Percentiles rank a stretch among this genome's conserved stretches.
phyloP scores from a whole-genome alignment of 2,113 vertebrate genomes.

The Rhizomys pruinosus region DNA sequence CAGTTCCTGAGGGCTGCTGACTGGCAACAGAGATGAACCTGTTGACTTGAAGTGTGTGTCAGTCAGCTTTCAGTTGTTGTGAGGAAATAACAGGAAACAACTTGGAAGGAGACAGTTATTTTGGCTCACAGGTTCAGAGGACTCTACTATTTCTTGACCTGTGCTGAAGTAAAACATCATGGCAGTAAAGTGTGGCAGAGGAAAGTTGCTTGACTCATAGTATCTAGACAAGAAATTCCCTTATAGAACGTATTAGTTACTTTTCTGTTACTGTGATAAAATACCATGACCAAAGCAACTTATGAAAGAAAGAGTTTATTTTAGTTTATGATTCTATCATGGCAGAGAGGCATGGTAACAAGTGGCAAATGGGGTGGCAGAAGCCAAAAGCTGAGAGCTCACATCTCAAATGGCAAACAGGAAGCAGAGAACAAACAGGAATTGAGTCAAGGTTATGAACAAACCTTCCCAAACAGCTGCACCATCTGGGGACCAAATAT shows the following conservation, averaged over 20 bases:
- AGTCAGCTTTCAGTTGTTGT: background rate
- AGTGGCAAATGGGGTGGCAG: too few relatives aligned
- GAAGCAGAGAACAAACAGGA: background rate
- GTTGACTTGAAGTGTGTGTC: background rate
- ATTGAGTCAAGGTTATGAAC: background rate
- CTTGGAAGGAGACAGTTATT: background rate
- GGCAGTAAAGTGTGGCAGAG: background rate
- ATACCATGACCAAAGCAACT: too few relatives aligned
- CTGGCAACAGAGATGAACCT: constrained; percentile 10
- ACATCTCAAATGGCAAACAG: too few relatives aligned
- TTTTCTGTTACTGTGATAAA: too few relatives aligned
- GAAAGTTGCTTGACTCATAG: background rate
- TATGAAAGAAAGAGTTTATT: too few relatives aligned
- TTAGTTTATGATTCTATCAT: too few relatives aligned
- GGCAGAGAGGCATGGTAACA: too few relatives aligned
- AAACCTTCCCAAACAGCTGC: too few relatives aligned
- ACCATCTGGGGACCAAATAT: too few relatives aligned
- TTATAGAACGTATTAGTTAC: too few relatives aligned
- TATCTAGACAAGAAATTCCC: background rate
- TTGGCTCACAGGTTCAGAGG: background rate
- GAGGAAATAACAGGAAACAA: background rate
- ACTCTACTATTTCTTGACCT: background rate
- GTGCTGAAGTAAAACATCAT: background rate
- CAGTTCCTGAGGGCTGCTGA: background rate
- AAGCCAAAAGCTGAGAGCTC: too few relatives aligned